Evolutionary conservation across 2,113 vertebrate species (phyloP).

Genomic region (Vombatus ursinus): DNA sequence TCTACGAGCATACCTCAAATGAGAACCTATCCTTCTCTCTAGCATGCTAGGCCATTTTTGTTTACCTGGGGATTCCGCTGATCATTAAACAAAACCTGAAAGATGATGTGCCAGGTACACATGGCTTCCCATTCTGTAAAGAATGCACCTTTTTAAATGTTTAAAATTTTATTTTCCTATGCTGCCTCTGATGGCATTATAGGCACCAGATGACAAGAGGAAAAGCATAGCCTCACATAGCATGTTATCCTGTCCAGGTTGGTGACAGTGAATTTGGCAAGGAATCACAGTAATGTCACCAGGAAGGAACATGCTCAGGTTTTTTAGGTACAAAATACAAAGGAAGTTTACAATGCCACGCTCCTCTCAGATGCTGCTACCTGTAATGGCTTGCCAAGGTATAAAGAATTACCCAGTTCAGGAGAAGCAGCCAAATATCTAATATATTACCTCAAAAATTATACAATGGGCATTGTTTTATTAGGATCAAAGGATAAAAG

Average conservation of each 20-base stretch:
- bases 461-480: not conserved
- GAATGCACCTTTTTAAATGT: not conserved
- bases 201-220: not conserved
- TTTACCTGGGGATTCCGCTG: not conserved
- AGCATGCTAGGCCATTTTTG: not conserved
- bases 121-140: not conserved
- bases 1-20: not conserved
- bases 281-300: slow-evolving; percentile 43
- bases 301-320: slow-evolving; percentile 15
- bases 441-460: not conserved
- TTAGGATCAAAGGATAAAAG: not conserved
- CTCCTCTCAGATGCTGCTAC: not conserved
- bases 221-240: not conserved
- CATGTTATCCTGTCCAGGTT: not conserved
- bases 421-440: not conserved
- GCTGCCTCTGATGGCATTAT: not conserved
- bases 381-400: slow-evolving; percentile 23
- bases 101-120: accelerated
- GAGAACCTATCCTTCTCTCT: not conserved
- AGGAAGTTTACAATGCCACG: not conserved
- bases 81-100: accelerated
- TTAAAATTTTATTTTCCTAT: not conserved
- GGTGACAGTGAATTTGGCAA: slow-evolving; percentile 24
- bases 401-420: not conserved
- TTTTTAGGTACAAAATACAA: slow-evolving; percentile 49